Percentiles rank a stretch among this genome's conserved stretches.
Conservation (phyloP, 2,888 invertebrate genomes). For the Epinotia nisella region DNA sequence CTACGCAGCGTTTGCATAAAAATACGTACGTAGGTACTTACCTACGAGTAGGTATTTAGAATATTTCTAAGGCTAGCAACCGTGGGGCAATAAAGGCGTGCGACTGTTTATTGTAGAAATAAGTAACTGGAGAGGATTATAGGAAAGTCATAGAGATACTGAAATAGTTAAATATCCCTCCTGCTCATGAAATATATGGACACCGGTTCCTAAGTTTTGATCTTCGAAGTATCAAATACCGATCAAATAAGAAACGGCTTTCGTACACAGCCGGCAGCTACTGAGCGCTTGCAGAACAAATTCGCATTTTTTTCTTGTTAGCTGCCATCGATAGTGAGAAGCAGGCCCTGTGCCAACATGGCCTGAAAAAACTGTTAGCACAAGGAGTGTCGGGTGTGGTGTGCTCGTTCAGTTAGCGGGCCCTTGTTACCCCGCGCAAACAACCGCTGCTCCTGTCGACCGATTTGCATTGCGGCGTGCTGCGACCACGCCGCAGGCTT, state of each 20-base stretch:
- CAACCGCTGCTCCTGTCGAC: conserved; percentile 70
- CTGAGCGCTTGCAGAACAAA: conserved; percentile 13
- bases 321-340: conserved; percentile 62
- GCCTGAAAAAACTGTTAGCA: conserved; percentile 63
- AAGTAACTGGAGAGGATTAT: background rate
- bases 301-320: conserved; percentile 34
- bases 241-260: background rate
- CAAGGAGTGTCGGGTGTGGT: conserved; percentile 69
- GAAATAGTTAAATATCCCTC: too few species aligned
- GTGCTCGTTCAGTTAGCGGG: conserved; percentile 72
- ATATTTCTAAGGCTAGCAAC: background rate
- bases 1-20: conserved; percentile 15
- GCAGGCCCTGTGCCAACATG: conserved; percentile 57
- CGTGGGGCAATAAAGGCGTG: background rate
- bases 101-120: background rate
- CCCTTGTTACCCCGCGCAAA: conserved; percentile 66
- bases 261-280: conserved; percentile 5
- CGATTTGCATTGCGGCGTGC: conserved; percentile 69
- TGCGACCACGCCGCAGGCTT: conserved; percentile 53
- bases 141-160: too few species aligned
- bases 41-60: background rate
- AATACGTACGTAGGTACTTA: too few species aligned
- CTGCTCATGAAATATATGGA: too few species aligned
- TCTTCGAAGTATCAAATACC: too few species aligned
- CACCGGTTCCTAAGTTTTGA: too few species aligned